Evolutionary conservation across 2,113 vertebrate species (phyloP).

Genomic region (Lophochroa leadbeateri): DNA sequence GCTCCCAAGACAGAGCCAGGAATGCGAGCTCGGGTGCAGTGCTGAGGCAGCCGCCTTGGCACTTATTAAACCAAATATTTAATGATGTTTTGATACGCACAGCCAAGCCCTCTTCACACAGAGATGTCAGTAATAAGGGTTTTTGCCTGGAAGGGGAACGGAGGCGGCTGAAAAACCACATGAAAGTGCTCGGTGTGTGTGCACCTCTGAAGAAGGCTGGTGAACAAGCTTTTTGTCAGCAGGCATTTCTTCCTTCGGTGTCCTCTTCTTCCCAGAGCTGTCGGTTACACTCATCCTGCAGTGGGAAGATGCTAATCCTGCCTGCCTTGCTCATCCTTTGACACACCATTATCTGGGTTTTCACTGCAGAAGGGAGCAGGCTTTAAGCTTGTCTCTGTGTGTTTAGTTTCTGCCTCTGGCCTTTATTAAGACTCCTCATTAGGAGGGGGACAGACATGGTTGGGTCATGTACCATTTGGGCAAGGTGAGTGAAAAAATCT

Average conservation of each 20-base stretch:
- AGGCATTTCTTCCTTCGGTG: neutral
- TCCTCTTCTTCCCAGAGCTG: neutral
- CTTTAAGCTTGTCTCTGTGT: neutral
- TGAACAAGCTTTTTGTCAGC: neutral
- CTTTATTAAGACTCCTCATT: neutral
- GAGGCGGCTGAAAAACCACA: neutral
- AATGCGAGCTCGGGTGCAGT: accelerated
- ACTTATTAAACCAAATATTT: conserved; percentile 25
- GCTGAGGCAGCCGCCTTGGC: neutral
- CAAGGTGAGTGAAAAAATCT: neutral
- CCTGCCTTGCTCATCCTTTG: neutral
- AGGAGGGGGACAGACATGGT: accelerated
- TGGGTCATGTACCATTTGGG: accelerated
- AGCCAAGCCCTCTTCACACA: neutral
- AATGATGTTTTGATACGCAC: neutral
- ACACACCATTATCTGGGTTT: accelerated
- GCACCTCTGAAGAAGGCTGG: neutral
- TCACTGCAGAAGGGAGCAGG: neutral
- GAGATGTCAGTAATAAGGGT: neutral
- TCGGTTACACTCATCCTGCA: neutral
- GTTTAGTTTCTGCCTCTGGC: neutral
- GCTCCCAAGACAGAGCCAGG: neutral
- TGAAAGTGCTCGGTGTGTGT: neutral
- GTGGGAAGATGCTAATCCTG: neutral
- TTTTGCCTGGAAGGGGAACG: neutral